Evolutionary conservation across 2,888 invertebrate species (phyloP), one percentile per base, ranked within the genome.

Genomic region (Andrena flavipes): DNA sequence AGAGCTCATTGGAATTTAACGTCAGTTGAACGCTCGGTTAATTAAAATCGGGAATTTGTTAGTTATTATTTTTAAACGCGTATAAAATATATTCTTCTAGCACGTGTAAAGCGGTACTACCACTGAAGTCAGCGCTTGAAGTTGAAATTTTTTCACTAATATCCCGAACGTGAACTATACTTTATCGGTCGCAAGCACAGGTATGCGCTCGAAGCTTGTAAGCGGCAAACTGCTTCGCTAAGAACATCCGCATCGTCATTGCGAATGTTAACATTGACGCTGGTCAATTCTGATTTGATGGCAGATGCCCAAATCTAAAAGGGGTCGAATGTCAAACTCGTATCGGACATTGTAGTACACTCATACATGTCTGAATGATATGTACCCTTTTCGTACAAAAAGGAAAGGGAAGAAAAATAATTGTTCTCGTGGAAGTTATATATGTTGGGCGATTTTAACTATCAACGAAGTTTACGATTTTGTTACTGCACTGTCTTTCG

Each of bases 281-380:
- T 84, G 88, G 82, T 86, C 88, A 89, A 91, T 91, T 89, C 87
- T 85, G 88, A 91, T 90, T 83, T 86, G 83, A 91, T 92, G 93
- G 93, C 93, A 93, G 78, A 84, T 89, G 84, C 91, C 93, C 93
- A 93, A 91, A 90, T 92, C 91, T 91, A 90, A 92, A 92, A 92
- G 90, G 90, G 90, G 89, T 92, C 91, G 91, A 93, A 93, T 93
- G 93, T 93, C 93, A 93, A 92, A 91, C 92, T 92, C 90, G 91
- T 68, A 54, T 71, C 42, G 6, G 33, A 33, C 16, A 60, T 51
- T 63, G 60, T 59, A n/a, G 64, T 42, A 87, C 54, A 5, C 60
- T 26, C 26, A 59, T 13, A n/a, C 35, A 33, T 35, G 29, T 59
- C 5, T 42, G 42, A 42, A 13, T 42, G 42, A 0, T 42, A 42